Percentiles rank a stretch among this genome's conserved stretches.
Evolutionary conservation across 2,888 invertebrate genomes (phyloP).

Genomic region (Muscina levida): DNA sequence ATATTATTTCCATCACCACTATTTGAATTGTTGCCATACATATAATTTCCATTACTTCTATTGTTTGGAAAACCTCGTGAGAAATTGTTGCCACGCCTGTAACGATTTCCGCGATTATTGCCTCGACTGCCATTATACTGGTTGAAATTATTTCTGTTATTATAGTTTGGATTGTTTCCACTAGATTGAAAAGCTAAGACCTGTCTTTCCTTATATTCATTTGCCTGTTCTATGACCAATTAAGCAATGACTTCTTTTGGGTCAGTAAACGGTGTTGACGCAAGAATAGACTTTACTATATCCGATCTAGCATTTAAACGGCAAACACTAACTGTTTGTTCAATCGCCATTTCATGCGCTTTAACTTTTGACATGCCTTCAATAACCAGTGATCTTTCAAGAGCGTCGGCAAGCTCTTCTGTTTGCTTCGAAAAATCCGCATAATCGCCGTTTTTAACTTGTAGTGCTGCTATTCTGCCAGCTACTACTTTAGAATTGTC

Average conservation of each 20-base stretch:
- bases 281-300: slow-evolving; percentile 38
- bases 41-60: no score
- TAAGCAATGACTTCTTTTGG: slow-evolving; percentile 52
- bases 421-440: slow-evolving; percentile 51
- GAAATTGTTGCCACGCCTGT: no score
- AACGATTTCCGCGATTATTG: no score
- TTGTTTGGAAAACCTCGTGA: no score
- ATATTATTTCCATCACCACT: no score
- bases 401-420: slow-evolving; percentile 49
- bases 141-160: no score
- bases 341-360: slow-evolving; percentile 45
- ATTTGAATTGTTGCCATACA: no score
- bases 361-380: slow-evolving; percentile 30
- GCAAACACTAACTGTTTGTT: slow-evolving; percentile 25
- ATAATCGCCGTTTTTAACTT: no score
- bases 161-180: no score
- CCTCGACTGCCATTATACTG: no score
- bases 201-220: slow-evolving; percentile 42
- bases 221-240: slow-evolving; percentile 48
- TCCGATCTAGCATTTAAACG: slow-evolving; percentile 34
- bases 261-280: slow-evolving; percentile 37
- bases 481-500: no score
- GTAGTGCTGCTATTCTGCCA: no score
- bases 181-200: slow-evolving; percentile 32
- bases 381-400: slow-evolving; percentile 46